A percentile compares a stretch with the other conserved stretches of the same genome.
phyloP scores from a whole-genome alignment of 1,140 invertebrate species.

The Telenomus remus region DNA sequence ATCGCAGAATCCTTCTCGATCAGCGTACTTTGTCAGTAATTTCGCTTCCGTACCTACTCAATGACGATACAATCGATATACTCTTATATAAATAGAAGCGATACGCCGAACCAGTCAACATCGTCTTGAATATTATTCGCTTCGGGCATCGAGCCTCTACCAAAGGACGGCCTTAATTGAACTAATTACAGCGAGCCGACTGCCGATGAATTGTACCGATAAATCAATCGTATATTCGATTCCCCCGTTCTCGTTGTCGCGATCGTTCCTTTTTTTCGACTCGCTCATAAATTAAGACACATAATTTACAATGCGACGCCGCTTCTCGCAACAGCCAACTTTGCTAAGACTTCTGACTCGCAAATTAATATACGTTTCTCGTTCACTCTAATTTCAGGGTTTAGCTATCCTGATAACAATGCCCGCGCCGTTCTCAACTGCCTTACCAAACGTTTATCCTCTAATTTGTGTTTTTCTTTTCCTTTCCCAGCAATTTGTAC shows the following conservation, averaged over 20 bases:
- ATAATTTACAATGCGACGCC: conserved; percentile 53
- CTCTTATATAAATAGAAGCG: conserved; percentile 59
- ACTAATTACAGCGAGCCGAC: conserved; percentile 55
- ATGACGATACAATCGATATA: conserved; percentile 59
- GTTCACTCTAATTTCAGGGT: conserved; percentile 30
- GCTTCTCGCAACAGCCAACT: conserved; percentile 26
- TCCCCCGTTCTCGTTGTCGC: conserved; percentile 24
- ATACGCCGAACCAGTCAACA: conserved; percentile 53
- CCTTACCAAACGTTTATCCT: neutral
- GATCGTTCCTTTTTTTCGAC: conserved; percentile 22
- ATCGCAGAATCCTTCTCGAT: conserved; percentile 53
- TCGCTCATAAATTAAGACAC: conserved; percentile 56
- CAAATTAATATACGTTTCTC: conserved; percentile 34
- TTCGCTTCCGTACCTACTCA: conserved; percentile 53
- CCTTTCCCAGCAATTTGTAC: neutral
- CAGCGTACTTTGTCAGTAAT: conserved; percentile 55
- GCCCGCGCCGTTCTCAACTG: conserved; percentile 3
- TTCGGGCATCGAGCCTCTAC: conserved; percentile 47
- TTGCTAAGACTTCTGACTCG: conserved; percentile 33
- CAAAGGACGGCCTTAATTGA: conserved; percentile 58
- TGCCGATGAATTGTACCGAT: conserved; percentile 58
- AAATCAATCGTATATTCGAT: conserved; percentile 60
- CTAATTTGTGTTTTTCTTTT: neutral
- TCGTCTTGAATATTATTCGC: conserved; percentile 60
- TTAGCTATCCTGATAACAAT: conserved; percentile 29